Evolutionary conservation across 1,140 invertebrate genomes (phyloP).

Genomic region (Pseudomyrmex concolor): DNA sequence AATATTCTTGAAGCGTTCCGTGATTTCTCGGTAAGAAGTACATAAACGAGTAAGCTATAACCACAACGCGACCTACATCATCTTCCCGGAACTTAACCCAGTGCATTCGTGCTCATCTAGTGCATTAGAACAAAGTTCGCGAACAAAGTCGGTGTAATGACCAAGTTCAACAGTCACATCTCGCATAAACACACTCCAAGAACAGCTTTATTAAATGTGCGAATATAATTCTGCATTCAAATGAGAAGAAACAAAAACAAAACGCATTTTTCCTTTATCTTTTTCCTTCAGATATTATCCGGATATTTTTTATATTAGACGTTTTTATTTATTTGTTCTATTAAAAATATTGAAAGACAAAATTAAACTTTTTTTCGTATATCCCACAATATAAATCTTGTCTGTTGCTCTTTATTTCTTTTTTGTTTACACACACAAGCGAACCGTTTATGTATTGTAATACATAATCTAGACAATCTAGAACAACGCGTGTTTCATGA

Average conservation of each 20-base stretch:
- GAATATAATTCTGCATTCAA: background rate
- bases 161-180: constrained; percentile 44
- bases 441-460: background rate
- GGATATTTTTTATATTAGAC: too few relatives aligned
- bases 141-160: constrained; percentile 36
- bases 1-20: constrained; percentile 21
- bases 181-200: background rate
- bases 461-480: background rate
- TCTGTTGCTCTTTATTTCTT: background rate
- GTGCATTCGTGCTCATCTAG: constrained; percentile 27
- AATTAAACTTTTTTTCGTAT: background rate
- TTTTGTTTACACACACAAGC: background rate
- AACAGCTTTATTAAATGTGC: constrained; percentile 39
- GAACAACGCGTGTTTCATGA: constrained; percentile 24
- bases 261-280: too few relatives aligned
- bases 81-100: constrained; percentile 70
- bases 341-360: background rate
- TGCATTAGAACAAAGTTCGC: constrained; percentile 40
- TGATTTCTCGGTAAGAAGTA: constrained; percentile 67
- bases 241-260: background rate
- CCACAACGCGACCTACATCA: constrained; percentile 64
- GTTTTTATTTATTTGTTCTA: background rate
- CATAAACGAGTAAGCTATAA: constrained; percentile 62
- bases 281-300: too few relatives aligned
- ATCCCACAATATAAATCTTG: background rate